Percentiles rank a stretch among this genome's conserved stretches.
These are phyloP conservation scores for Plecotus auritus DNA, from an alignment of 2,113 vertebrate species.

Conservation along the genomic window DNA sequence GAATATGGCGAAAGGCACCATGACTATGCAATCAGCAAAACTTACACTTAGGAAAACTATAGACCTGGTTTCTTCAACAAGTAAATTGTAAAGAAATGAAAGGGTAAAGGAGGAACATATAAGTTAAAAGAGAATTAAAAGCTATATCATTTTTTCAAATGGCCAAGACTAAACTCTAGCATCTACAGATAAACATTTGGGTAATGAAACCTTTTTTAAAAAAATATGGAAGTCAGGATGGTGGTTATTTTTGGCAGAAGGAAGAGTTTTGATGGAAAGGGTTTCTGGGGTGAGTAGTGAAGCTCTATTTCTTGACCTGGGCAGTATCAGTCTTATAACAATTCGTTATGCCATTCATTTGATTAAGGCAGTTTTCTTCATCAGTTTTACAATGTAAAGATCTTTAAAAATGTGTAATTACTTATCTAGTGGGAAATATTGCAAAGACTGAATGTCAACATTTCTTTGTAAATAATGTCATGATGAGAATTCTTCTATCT, in stretches of 20 bases:
- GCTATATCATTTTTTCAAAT: neutral
- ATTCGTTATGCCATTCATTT: neutral
- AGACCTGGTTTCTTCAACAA: neutral
- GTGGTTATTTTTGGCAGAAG: neutral
- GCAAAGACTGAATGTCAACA: neutral
- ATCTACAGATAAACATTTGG: neutral
- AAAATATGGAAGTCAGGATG: neutral
- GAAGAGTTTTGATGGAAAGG: neutral
- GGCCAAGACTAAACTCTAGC: neutral
- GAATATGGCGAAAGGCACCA: neutral
- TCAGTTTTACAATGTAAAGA: neutral
- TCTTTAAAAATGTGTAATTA: neutral
- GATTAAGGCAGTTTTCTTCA: neutral
- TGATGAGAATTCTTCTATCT: neutral
- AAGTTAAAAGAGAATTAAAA: neutral
- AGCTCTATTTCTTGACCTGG: neutral
- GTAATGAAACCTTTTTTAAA: neutral
- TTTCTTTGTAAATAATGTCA: constrained; percentile 14
- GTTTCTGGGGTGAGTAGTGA: neutral
- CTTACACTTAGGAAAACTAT: neutral
- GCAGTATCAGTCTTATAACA: neutral
- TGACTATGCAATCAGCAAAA: neutral
- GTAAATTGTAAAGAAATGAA: neutral
- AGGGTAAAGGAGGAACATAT: neutral
- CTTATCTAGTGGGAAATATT: neutral